phyloP scores from a whole-genome alignment of 1,140 invertebrate genomes.

The Vanessa tameamea region DNA sequence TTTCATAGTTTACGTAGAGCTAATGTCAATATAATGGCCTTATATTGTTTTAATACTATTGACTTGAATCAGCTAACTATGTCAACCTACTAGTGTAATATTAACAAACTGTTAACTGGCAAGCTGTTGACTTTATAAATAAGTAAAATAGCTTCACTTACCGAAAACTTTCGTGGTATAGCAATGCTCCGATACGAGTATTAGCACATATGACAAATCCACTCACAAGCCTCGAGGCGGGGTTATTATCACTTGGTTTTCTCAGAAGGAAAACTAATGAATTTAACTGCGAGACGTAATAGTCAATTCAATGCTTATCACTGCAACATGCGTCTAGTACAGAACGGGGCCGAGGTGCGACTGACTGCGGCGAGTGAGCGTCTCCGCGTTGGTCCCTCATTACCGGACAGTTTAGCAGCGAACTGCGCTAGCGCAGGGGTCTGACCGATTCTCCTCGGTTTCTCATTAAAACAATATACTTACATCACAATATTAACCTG shows the following conservation, averaged over 20 bases:
- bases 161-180: constrained; percentile 7
- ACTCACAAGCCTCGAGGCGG: constrained; percentile 53
- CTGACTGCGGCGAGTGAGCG: constrained; percentile 42
- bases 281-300: constrained; percentile 50
- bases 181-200: neutral
- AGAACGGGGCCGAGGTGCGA: constrained; percentile 41
- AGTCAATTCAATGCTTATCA: constrained; percentile 14
- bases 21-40: too few species aligned
- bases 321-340: constrained; percentile 32
- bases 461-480: constrained; percentile 15
- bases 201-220: constrained; percentile 45
- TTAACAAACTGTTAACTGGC: neutral
- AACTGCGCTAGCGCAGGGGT: constrained; percentile 46
- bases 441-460: constrained; percentile 64
- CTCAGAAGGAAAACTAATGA: constrained; percentile 68
- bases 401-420: constrained; percentile 28
- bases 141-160: constrained; percentile 4
- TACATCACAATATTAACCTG: neutral
- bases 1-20: too few species aligned
- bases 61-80: neutral
- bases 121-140: constrained; percentile 1
- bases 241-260: constrained; percentile 70
- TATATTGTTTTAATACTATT: too few species aligned
- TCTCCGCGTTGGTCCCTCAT: constrained; percentile 52
- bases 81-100: neutral